Evolutionary conservation across 2,797 vertebrate genomes (phyloP), one percentile per base, ranked within the genome.

Genomic region (Eulemur rubriventer): DNA sequence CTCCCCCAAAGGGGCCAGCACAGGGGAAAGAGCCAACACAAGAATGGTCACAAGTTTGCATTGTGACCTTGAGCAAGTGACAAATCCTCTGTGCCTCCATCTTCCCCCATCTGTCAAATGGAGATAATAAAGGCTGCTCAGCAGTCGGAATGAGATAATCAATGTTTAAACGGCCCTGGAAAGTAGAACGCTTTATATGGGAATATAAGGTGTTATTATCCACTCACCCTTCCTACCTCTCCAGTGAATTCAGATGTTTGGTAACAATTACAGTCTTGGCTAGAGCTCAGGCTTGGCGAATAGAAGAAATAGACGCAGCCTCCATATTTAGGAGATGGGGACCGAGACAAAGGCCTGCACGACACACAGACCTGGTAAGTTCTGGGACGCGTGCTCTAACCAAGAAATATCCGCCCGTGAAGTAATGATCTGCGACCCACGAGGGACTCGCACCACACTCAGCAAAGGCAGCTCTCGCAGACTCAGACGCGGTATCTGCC

Each of bases 111-210:
- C 91, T 95, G 67, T 96, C 96, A 94, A 79, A 96, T 82, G 85
- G 81, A 94, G 78, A 89, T 67, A 89, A 94, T 93, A 87, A 96
- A 89, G 41, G 70, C 78, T 94, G 90, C 35, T 96, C 84, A 83
- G 92, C 72, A 95, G 87, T 84, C 69, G 63, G 59, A 94, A 94
- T 73, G 94, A 96, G 94, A 94, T 88, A 90, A 94, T 95, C 93
- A 73, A 88, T 48, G 24, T 72, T 87, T 82, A 91, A 90, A 92
- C 75, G 90, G 69, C 17, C 73, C 94, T 85, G 91, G 50, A 75
- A 94, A 90, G 76, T 76, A 94, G 17, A 82, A 22, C 5, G 30
- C 89, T 97, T 93, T 82, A 50, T 52, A 63, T 30, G 61, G 67
- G 67, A 81, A 65, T 88, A 78, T 69, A 94, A 95, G 94, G 92